These are phyloP conservation scores for Peromyscus aztecus DNA, from an alignment of 2,797 vertebrate species.

Conservation along the genomic window DNA sequence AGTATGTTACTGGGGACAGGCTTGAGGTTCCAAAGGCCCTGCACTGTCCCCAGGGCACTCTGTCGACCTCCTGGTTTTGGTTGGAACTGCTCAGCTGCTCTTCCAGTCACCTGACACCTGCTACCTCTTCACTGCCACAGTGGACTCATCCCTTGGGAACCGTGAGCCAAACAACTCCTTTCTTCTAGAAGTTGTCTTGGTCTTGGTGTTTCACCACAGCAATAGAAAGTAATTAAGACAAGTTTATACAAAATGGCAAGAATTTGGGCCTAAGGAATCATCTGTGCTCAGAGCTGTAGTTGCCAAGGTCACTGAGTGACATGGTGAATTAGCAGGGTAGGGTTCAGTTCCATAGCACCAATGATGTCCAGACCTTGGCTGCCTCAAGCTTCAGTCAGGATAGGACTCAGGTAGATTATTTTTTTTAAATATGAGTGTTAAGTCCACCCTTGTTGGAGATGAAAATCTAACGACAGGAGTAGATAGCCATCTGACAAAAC, in stretches of 20 bases:
- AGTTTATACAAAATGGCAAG: background rate
- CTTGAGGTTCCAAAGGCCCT: background rate
- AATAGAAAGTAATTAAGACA: background rate
- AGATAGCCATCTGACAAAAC: background rate
- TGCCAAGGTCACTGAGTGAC: background rate
- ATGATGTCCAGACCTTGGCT: background rate
- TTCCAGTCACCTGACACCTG: background rate
- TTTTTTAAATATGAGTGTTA: background rate
- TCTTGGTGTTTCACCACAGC: background rate
- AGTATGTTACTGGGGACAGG: background rate
- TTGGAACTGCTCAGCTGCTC: background rate
- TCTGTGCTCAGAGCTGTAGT: background rate
- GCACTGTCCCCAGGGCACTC: background rate
- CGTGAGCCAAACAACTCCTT: background rate
- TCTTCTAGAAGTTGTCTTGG: background rate
- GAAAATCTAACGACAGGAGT: background rate
- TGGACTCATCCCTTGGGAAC: fast-evolving
- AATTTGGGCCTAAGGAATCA: background rate
- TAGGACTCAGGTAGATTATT: background rate
- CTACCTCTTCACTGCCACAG: background rate
- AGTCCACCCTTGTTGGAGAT: background rate
- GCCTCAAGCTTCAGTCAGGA: background rate
- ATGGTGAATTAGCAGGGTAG: background rate
- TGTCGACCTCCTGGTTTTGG: background rate
- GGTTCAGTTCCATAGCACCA: background rate